Conservation (phyloP, 2,113 vertebrate species). For the mouse (Mus musculus) region DNA sequence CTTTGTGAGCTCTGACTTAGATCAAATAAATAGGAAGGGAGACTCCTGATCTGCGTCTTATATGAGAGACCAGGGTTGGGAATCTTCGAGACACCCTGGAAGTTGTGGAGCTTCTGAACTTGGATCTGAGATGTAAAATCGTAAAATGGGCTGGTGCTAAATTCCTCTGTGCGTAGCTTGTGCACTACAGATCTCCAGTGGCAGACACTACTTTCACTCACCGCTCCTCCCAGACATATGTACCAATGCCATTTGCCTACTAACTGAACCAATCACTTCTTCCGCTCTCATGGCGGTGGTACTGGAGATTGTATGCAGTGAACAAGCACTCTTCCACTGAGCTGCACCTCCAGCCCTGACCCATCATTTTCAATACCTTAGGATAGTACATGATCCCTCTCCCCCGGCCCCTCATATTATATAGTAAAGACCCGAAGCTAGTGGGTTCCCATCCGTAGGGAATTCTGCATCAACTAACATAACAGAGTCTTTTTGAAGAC, state of each 20-base stretch:
- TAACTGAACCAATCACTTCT: neutral
- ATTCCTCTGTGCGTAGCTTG: neutral
- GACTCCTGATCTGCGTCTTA: neutral
- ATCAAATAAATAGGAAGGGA: neutral
- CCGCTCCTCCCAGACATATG: too few relatives aligned
- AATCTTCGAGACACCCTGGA: neutral
- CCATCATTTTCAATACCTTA: neutral
- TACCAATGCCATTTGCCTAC: neutral
- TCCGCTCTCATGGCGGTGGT: neutral
- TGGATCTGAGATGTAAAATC: neutral
- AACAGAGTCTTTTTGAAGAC: neutral
- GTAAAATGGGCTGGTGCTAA: neutral
- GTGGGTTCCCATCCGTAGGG: neutral
- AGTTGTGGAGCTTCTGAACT: neutral
- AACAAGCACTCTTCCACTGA: too few relatives aligned
- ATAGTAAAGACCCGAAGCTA: neutral
- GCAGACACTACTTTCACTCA: neutral
- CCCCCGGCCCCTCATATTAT: neutral
- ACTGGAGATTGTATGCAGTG: neutral
- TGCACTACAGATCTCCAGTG: neutral
- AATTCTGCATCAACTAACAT: neutral
- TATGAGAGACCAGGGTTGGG: too few relatives aligned
- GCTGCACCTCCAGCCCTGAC: neutral
- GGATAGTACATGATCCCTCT: neutral
- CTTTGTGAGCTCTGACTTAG: neutral